Base-by-base conservation (phyloP, 1,140 invertebrate species). In the Bombus sylvicola region DNA sequence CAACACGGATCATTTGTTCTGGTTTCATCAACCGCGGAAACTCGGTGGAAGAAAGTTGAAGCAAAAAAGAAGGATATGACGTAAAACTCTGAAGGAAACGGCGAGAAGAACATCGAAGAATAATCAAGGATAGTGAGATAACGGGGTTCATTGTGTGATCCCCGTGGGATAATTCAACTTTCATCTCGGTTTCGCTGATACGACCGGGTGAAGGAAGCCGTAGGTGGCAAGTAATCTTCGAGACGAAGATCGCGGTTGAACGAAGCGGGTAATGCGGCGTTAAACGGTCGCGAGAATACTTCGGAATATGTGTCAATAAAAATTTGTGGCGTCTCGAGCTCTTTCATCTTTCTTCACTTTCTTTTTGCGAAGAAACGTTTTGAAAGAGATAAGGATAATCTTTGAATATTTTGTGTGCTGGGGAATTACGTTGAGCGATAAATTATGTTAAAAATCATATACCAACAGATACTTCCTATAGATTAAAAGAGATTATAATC, bases 101-200 rank as follows among this genome's bases (percentile, higher is more conserved):
- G 0, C 6, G 62, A 66, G 62, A 15, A 37, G 64, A 31, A n/a
- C 41, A n/a, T 25, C 28, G 59, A 9, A 41, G 79, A 64, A 88
- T 84, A 88, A 89, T 89, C 77, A 77, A 53, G 81, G 31, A 8
- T 22, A 41, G 37, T 39, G 41, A 25, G 86, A 81, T 85, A 85
- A 85, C 72, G 57, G 22, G 31, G 64, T 72, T 87, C 71, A 41
- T 88, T 72, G 71, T 25, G 80, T 12, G 62, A 57, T 87, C 73
- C 62, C 37, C 86, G 34, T 34, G 64, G 25, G 64, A 79, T 59
- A 18, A 83, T 85, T 80, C 76, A 37, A 31, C 69, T 73, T 85
- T 88, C 64, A 47, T 53, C 72, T 53, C 28, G 69, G 76, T 71
- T 79, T 72, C 39, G 57, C 73, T 85, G 81, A 81, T 88, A 84